Conservation (phyloP, 2,888 invertebrate genomes). For the Drosophila paranaensis region DNA sequence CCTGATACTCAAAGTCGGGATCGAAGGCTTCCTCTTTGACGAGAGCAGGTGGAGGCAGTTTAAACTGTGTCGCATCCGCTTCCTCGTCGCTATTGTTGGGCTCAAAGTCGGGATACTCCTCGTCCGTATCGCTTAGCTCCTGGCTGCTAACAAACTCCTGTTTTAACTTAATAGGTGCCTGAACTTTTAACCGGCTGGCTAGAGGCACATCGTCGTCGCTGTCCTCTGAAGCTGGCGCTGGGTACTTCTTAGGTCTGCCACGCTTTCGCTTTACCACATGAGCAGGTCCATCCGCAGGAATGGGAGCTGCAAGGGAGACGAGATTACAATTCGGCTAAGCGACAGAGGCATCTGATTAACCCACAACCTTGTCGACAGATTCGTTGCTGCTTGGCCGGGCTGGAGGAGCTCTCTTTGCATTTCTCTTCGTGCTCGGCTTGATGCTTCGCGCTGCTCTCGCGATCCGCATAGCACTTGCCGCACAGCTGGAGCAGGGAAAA, state of each 20-base stretch:
- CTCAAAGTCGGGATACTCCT: conserved; percentile 77
- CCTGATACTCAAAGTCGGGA: conserved; percentile 70
- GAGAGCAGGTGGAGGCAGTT: conserved; percentile 53
- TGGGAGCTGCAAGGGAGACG: conserved; percentile 22
- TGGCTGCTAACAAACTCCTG: conserved; percentile 49
- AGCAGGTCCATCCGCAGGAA: conserved; percentile 2
- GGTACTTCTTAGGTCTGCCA: conserved; percentile 49
- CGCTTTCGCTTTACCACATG: conserved; percentile 44
- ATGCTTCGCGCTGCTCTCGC: conserved; percentile 85
- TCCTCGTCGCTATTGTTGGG: conserved; percentile 71
- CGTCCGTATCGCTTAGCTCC: conserved; percentile 69
- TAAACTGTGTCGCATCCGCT: conserved; percentile 51
- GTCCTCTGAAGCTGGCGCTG: conserved; percentile 41
- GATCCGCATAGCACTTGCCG: conserved; percentile 85
- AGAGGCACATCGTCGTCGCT: conserved; percentile 70
- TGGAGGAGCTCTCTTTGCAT: conserved; percentile 85
- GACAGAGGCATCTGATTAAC: neutral
- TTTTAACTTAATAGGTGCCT: conserved; percentile 36
- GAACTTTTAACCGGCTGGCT: conserved; percentile 56
- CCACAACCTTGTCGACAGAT: conserved; percentile 76
- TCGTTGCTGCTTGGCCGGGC: conserved; percentile 85
- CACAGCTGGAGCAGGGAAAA: conserved; percentile 75
- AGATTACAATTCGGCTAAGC: neutral
- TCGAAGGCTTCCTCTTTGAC: conserved; percentile 71
- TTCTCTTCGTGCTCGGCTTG: conserved; percentile 85